Evolutionary conservation across 2,888 invertebrate genomes (phyloP), one percentile per base, ranked within the genome.

Genomic region (Phyllotreta cruciferae): DNA sequence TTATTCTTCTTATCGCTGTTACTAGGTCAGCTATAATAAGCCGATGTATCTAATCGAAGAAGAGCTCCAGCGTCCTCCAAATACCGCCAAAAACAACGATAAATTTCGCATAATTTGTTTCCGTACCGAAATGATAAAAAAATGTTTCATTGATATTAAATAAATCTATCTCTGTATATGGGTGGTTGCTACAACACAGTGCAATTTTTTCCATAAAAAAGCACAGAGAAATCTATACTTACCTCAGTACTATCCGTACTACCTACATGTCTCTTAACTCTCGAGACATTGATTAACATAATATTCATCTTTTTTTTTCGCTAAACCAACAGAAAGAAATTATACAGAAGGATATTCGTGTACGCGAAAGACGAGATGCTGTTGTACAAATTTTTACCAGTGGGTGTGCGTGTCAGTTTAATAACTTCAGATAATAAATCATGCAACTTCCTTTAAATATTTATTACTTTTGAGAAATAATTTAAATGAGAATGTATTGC

Each of bases 51-150:
- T 68, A 62, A 64, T 66, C 66, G 64, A 66, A 64, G 53, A 66
- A 62, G 66, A 55, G 38, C 49, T 57, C 35, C 37, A 50, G 10
- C 64, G 72, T 70, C 73, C 72, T 73, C 71, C 66, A 68, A 70
- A 73, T 70, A 70, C 68, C 72, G 70, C 68, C 71, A 68, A 72
- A 68, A 45, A 49, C 58, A n/a, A 49, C 49, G 71, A 73, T 72
- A 73, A 72, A 68, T 68, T 74, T 73, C 60, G 74, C 74, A 68
- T 53, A 68, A 64, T 61, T 50, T 62, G 49, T 62, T 70, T 71
- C 71, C 71, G 70, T 66, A 63, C 64, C 49, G 49, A 64, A 38
- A 60, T 68, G 71, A 71, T 70, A 70, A 70, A 56, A 64, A 36
- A 56, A 60, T 41, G 50, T 37, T n/a, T 13, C 38, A 52, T 52